Evolutionary conservation across 2,888 invertebrate genomes (phyloP).

Genomic region (Antitype chi): DNA sequence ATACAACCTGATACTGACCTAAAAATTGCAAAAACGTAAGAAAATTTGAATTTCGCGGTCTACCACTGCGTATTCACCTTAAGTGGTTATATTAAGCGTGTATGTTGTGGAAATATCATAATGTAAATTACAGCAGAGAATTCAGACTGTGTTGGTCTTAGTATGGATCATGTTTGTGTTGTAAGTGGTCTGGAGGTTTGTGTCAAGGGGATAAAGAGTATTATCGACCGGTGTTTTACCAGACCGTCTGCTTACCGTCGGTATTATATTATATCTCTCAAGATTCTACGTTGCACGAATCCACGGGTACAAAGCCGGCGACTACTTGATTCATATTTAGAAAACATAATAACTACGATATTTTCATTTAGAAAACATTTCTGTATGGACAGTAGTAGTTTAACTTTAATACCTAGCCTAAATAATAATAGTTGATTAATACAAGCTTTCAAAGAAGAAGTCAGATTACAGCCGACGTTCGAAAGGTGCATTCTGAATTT

Average conservation of each 20-base stretch:
- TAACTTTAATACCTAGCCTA: no score
- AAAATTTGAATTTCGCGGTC: no score
- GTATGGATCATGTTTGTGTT: conserved; percentile 21
- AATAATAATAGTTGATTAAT: background rate
- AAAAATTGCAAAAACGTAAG: no score
- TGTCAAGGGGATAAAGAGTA: conserved; percentile 6
- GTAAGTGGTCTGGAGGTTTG: background rate
- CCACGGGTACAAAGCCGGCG: background rate
- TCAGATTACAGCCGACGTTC: background rate
- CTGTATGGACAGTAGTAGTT: no score
- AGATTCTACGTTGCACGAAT: background rate
- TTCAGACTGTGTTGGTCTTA: background rate
- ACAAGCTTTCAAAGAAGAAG: background rate
- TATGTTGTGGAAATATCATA: conserved; percentile 1
- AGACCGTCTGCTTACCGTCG: background rate
- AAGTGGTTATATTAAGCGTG: conserved; percentile 12
- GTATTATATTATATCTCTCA: conserved; percentile 12
- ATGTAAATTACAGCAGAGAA: conserved; percentile 15
- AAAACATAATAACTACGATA: no score
- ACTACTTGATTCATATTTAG: background rate
- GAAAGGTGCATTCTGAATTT: background rate
- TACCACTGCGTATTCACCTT: no score
- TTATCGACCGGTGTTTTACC: conserved; percentile 22
- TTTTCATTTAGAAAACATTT: background rate
- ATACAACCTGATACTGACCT: no score